Evolutionary conservation across 2,888 invertebrate species (phyloP).

Genomic region (Platerodrilus igneus): DNA sequence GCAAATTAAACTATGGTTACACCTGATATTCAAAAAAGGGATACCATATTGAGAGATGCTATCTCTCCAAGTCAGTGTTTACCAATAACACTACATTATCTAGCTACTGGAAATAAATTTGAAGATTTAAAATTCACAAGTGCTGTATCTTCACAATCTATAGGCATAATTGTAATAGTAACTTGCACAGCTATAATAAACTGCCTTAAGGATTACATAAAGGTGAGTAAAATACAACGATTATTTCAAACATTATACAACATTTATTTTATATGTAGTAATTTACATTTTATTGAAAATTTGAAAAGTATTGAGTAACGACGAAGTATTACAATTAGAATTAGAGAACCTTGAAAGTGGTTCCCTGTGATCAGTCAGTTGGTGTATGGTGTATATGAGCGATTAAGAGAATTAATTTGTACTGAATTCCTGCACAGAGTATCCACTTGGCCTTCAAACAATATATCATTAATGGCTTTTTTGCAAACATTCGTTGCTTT

Average conservation of each 20-base stretch:
- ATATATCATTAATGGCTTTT: constrained; percentile 46
- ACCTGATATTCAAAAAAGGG: constrained; percentile 18
- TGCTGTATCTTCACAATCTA: constrained; percentile 23
- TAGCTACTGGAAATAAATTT: constrained; percentile 27
- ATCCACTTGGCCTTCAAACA: constrained; percentile 48
- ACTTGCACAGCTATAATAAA: constrained; percentile 22
- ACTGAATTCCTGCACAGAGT: constrained; percentile 46
- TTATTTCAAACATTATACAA: too few relatives aligned
- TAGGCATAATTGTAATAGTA: constrained; percentile 24
- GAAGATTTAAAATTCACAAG: constrained; percentile 25
- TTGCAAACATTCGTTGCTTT: too few relatives aligned
- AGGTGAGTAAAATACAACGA: constrained; percentile 20
- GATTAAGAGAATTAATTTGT: constrained; percentile 18
- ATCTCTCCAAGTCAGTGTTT: constrained; percentile 24
- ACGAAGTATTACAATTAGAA: too few relatives aligned
- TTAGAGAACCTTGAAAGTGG: too few relatives aligned
- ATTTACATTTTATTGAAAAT: too few relatives aligned
- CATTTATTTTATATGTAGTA: too few relatives aligned
- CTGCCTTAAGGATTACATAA: constrained; percentile 22
- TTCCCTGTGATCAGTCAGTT: too few relatives aligned
- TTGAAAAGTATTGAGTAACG: too few relatives aligned
- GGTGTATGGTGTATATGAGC: constrained; percentile 14
- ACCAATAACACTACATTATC: constrained; percentile 24
- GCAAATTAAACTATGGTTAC: too few relatives aligned
- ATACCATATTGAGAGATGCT: constrained; percentile 25